phyloP scores from a whole-genome alignment of 2,888 invertebrate genomes.

The Masnerella sp. region DNA sequence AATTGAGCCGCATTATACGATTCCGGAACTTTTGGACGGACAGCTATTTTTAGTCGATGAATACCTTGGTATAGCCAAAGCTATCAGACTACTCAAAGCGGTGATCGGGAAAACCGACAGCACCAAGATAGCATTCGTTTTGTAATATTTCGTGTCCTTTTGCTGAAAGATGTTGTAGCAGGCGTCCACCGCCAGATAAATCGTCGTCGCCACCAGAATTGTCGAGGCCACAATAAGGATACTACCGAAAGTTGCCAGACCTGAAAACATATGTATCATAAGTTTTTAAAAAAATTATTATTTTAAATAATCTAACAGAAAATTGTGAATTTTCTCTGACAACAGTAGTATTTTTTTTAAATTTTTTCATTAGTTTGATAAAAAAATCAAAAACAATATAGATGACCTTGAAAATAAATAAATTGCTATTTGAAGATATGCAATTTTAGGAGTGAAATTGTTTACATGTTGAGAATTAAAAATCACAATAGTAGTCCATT shows the following conservation, averaged over 20 bases:
- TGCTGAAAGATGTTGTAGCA: constrained; percentile 68
- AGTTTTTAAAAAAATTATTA: constrained; percentile 3
- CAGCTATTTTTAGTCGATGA: neutral
- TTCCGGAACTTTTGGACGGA: constrained; percentile 2
- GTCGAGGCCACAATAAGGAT: constrained; percentile 68
- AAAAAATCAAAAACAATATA: no score
- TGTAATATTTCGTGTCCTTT: constrained; percentile 69
- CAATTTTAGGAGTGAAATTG: no score
- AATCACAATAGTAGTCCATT: no score
- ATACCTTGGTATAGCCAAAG: constrained; percentile 74
- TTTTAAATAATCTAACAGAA: neutral
- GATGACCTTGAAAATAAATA: no score
- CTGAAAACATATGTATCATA: no score
- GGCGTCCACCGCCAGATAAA: constrained; percentile 70
- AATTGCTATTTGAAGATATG: no score
- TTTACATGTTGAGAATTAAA: no score
- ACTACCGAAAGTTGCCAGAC: constrained; percentile 69
- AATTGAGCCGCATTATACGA: constrained; percentile 1
- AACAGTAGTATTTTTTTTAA: no score
- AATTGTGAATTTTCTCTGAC: no score
- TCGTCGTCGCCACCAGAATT: constrained; percentile 67
- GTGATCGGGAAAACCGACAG: constrained; percentile 72
- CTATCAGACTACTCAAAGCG: constrained; percentile 71
- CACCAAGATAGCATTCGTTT: constrained; percentile 68
- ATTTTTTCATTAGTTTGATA: no score